Evolutionary conservation across 1,140 invertebrate genomes (phyloP).

Genomic region (Zophobas morio): DNA sequence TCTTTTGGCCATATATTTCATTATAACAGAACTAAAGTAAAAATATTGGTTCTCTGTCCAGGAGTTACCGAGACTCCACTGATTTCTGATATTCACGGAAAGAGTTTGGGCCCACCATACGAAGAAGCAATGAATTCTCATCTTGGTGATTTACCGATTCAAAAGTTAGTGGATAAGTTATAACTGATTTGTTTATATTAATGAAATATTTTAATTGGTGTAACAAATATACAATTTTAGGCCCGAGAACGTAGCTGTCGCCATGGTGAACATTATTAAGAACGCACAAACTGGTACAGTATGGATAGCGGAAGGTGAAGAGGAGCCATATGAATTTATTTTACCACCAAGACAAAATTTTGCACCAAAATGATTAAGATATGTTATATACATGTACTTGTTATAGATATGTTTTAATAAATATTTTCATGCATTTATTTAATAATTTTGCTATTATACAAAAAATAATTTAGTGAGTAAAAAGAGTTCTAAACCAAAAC

Average conservation of each 20-base stretch:
- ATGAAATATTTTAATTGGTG: not conserved
- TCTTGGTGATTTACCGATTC: not conserved
- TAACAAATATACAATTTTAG: conserved; percentile 35
- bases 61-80: conserved; percentile 61
- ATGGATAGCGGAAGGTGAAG: conserved; percentile 55
- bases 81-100: conserved; percentile 42
- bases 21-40: conserved; percentile 60
- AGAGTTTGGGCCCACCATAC: conserved; percentile 51
- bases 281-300: conserved; percentile 51
- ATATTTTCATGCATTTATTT: no score
- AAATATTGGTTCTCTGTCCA: conserved; percentile 64
- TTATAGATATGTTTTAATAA: no score
- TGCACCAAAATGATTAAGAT: conserved; percentile 4
- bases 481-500: no score
- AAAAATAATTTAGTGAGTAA: no score
- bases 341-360: conserved; percentile 33
- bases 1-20: conserved; percentile 49
- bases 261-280: conserved; percentile 51
- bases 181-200: not conserved
- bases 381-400: no score
- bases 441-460: no score
- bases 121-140: conserved; percentile 36
- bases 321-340: conserved; percentile 52
- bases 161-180: conserved; percentile 47
- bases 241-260: conserved; percentile 47